Evolutionary conservation across 2,888 invertebrate species (phyloP), one percentile per base, ranked within the genome.

Genomic region (Strigamia maritima): DNA sequence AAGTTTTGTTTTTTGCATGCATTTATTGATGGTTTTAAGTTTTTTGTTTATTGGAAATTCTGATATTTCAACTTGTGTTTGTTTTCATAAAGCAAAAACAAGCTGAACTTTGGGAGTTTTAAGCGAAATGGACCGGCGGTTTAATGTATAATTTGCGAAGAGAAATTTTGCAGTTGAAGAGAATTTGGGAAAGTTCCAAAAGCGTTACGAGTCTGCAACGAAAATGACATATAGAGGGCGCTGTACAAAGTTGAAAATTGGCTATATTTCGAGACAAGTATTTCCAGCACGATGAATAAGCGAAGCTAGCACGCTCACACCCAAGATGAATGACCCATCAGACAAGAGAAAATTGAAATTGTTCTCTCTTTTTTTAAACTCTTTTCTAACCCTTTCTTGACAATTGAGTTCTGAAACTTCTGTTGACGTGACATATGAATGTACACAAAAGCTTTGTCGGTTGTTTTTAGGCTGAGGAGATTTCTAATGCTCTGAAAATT

Each of bases 171-270:
- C 28, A 70, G 70, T 28, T 26, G 70, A 26, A 70, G 70, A 26
- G 70, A 28, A 70, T 70, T 70, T 70, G 70, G 70, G 70, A 70
- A 70, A 70, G 70, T 70, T 70, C 70, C 70, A 70, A 70, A 70
- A 70, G 70, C 26, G 26, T 70, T 70, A 26, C 24, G 26, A 70
- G 70, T 70, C 26, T 26, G 28, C 26, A 70, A 16, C 70, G 70
- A 70, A 70, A 70, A 70, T 70, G 70, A 70, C 70, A 70, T 70
- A 70, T 70, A 70, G 70, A 70, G 70, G 70, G 70, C 70, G 70
- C 70, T 70, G 70, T 70, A 70, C 70, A 70, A 70, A 70, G 70
- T 70, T 70, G 70, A 70, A 70, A 70, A 70, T 70, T 70, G 70
- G 70, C 70, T 70, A 70, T 28, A 70, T 70, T 70, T 70, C 70